Base-by-base conservation (phyloP, 1,140 invertebrate genomes). In the Rhynchophorus ferrugineus region DNA sequence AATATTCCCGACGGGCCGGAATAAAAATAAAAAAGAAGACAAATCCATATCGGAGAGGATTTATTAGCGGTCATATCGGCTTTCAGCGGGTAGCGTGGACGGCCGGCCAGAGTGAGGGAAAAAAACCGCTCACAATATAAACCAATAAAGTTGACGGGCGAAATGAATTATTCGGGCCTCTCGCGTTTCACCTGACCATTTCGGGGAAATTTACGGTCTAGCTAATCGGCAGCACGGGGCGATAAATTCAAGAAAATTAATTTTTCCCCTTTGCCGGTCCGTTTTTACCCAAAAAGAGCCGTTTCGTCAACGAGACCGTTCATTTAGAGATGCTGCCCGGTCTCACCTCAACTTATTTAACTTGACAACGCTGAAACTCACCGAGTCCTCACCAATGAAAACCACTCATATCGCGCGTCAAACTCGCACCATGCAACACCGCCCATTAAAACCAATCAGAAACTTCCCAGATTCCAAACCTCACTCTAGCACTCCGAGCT, bases 221-320 rank as follows among this genome's bases (percentile, higher is more conserved):
- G 50, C 50, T 52, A 52, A 52, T 52, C 50, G 50, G 35, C 44
- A 35, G 43, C 50, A 45, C 42, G 50, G 50, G 50, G 42, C 50
- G 42, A 52, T 52, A 52, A 52, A 52, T 52, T 52, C 43, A 45
- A 52, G 50, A 52, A 52, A 52, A 52, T 52, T 52, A 52, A 52
- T 52, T 52, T 52, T 50, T 50, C 49, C 49, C 47, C 47, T 42
- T 49, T 39, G 36, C 22, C 22, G 19, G 34, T 11, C 13, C 45
- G 3, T 20, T n/a, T n/a, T n/a, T n/a, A n/a, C 39, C 5, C 7
- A 24, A 37, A 51, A 51, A 51, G 34, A 51, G 49, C 13, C 42
- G 29, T 44, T 39, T 2, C n/a, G 2, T 5, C 35, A 13, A 39
- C 43, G 43, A 52, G 19, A 16, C 45, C 38, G 17, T 11, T 42